Percentiles rank a stretch among this genome's conserved stretches.
Conservation (phyloP, 30 jellyfish, hydroid and myxozoan genomes). For the Mastigias papua region DNA sequence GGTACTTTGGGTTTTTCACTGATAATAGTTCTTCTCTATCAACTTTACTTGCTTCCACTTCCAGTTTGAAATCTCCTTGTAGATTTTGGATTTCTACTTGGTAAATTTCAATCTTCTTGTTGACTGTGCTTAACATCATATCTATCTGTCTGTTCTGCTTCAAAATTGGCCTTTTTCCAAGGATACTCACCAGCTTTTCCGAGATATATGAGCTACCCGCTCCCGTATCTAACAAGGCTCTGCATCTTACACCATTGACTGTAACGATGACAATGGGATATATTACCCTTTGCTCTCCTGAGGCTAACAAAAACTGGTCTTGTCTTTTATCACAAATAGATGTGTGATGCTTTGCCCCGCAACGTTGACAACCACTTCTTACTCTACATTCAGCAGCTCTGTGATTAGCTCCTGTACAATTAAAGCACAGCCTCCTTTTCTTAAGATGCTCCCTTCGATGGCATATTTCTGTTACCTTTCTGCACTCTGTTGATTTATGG, state of each 20-base stretch:
- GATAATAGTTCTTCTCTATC: conserved; percentile 35
- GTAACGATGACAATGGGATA: conserved; percentile 39
- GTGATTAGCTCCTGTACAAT: conserved; percentile 74
- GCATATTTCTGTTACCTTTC: background rate
- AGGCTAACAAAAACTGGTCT: conserved; percentile 30
- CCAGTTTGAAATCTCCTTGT: conserved; percentile 42
- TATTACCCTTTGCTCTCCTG: conserved; percentile 35
- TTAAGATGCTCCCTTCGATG: conserved; percentile 12
- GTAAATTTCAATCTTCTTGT: conserved; percentile 48
- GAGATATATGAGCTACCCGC: conserved; percentile 85
- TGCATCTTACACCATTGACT: conserved; percentile 55
- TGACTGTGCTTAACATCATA: conserved; percentile 62
- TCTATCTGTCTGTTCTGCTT: conserved; percentile 52
- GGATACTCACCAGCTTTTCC: conserved; percentile 29
- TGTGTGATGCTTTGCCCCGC: conserved; percentile 74
- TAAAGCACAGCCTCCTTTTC: conserved; percentile 60
- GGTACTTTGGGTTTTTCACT: conserved; percentile 44
- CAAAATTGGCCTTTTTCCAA: conserved; percentile 23
- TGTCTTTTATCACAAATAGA: conserved; percentile 58
- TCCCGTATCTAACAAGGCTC: conserved; percentile 81
- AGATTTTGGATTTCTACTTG: conserved; percentile 18
- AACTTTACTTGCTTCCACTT: conserved; percentile 52
- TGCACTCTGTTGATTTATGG: conserved; percentile 16
- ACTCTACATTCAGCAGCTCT: conserved; percentile 47
- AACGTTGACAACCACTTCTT: conserved; percentile 28